Percentiles rank a stretch among this genome's conserved stretches.
phyloP scores from a whole-genome alignment of 2,797 vertebrate genomes.

The Erethizon dorsatum region DNA sequence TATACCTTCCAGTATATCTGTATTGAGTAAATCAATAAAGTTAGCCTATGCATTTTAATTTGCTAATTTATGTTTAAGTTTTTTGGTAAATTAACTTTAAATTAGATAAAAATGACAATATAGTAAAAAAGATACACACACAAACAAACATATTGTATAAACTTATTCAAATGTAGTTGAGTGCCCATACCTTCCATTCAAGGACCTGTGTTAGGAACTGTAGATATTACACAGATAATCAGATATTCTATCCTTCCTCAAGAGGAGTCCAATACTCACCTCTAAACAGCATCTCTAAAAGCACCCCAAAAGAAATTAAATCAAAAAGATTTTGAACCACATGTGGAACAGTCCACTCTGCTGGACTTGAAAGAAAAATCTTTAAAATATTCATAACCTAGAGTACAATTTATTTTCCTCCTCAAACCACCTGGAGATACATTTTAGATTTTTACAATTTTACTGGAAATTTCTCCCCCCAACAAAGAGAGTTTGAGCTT shows the following conservation, averaged over 20 bases:
- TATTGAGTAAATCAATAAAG: neutral
- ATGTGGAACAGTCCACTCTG: neutral
- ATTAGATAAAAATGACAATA: neutral
- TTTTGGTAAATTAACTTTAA: neutral
- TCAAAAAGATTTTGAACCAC: neutral
- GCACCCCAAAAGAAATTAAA: neutral
- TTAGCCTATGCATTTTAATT: neutral
- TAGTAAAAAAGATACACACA: neutral
- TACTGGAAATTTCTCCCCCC: neutral
- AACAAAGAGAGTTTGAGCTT: neutral
- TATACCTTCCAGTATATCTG: neutral
- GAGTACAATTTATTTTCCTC: neutral
- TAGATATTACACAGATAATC: neutral
- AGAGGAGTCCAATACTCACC: neutral
- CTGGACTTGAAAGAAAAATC: constrained; percentile 36
- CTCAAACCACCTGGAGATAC: neutral
- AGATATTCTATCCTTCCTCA: fast-evolving
- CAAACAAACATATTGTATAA: neutral
- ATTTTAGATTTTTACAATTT: neutral
- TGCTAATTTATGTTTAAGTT: neutral
- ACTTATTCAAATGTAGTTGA: constrained; percentile 34
- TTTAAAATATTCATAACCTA: neutral
- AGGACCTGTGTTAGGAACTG: neutral
- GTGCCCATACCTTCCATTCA: neutral
- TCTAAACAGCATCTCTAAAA: neutral